Evolutionary conservation across 1,140 invertebrate species (phyloP), one percentile per base, ranked within the genome.

Genomic region (Drosophila willistoni): DNA sequence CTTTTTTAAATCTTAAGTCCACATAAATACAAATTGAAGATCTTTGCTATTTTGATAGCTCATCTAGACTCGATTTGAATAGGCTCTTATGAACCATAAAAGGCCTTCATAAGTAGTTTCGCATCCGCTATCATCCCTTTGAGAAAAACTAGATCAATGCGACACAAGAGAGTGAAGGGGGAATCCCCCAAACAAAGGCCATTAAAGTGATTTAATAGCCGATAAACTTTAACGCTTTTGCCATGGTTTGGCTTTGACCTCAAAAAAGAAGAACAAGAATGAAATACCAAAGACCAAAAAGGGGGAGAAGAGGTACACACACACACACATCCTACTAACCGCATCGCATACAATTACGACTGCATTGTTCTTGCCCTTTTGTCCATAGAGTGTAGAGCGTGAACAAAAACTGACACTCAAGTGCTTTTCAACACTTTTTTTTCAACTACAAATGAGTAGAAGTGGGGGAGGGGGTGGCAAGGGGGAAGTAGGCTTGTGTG

Each of bases 161-260:
- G 17, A 51, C 17, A 51, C 17, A 51, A 51, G 9, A 51, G 44
- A 17, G 29, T 29, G 29, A 7, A 29, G 29, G 29, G 29, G 4
- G n/a, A 22, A 51, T 17, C 39, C 44, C 47, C 56, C 29, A 36
- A 74, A 47, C 59, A 64, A 87, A 73, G 54, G 61, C 84, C 73
- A 89, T 87, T 87, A 89, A 84, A 87, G 77, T 89, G 84, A 87
- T 87, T 87, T 87, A 83, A 89, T 71, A 69, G 68, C 51, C 84
- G 79, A 87, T 87, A 87, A 87, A 89, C 80, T 84, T 77, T 12
- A 22, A 51, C 68, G 54, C 77, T 68, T 76, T 78, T 68, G 65
- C 57, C 68, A 64, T 57, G 51, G 34, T 54, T 29, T 41, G 14
- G 19, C 71, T 69, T 68, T 71, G 83, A 79, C 76, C 77, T 78